Conservation (phyloP, 2,113 vertebrate species). For the Microtus ochrogaster region DNA sequence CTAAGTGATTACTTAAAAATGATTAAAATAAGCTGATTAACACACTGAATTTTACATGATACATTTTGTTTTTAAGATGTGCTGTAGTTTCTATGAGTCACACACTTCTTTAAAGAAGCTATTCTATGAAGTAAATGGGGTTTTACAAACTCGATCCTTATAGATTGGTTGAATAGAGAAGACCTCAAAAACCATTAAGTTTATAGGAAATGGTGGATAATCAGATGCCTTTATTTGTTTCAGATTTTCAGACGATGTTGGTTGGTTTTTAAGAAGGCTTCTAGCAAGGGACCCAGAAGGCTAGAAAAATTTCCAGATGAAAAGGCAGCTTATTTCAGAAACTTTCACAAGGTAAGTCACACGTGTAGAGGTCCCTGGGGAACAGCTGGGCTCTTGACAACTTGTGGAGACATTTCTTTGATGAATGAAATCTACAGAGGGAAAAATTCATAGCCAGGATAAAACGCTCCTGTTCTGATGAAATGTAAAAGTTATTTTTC, state of each 20-base stretch:
- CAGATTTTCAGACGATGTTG: conserved; percentile 98
- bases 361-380: not conserved
- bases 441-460: conserved; percentile 14
- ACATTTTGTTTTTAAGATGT: not conserved
- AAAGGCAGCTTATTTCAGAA: conserved; percentile 98
- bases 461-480: conserved; percentile 43
- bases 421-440: conserved; percentile 63
- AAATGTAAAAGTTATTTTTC: conserved; percentile 70
- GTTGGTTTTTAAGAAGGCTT: conserved; percentile 99
- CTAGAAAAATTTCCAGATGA: conserved; percentile 99
- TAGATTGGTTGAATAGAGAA: not conserved
- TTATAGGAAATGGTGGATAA: conserved; percentile 59
- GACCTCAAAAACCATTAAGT: not conserved
- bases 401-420: conserved; percentile 41
- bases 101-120: not conserved
- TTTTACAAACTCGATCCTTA: not conserved
- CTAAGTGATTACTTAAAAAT: not conserved
- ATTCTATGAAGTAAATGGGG: not conserved
- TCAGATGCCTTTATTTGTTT: conserved; percentile 77
- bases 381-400: conserved; percentile 13
- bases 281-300: conserved; percentile 97
- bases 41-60: not conserved
- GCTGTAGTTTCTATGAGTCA: not conserved
- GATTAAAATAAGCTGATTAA: not conserved
- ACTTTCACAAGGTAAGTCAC: conserved; percentile 95